phyloP scores from a whole-genome alignment of 2,888 invertebrate genomes.

The Aproaerema taeniolella region DNA sequence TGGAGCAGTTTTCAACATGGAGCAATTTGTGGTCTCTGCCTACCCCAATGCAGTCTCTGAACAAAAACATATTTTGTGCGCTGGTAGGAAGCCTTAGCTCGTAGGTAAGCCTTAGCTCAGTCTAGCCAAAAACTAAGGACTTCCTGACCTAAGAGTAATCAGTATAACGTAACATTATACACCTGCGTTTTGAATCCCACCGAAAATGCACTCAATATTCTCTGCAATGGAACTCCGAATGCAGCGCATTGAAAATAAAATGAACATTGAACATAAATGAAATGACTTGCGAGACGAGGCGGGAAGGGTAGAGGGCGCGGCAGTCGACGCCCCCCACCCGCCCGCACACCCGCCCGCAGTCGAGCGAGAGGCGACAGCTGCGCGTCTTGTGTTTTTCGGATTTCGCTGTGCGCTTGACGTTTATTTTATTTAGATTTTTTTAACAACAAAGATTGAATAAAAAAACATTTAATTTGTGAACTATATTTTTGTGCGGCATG shows the following conservation, averaged over 20 bases:
- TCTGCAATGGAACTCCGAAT: constrained; percentile 26
- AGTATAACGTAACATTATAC: constrained; percentile 18
- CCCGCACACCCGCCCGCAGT: constrained; percentile 50
- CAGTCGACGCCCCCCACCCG: constrained; percentile 26
- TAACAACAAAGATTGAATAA: constrained; percentile 44
- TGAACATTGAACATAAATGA: constrained; percentile 58
- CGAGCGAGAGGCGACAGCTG: constrained; percentile 71
- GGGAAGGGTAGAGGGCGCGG: constrained; percentile 59
- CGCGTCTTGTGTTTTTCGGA: constrained; percentile 74
- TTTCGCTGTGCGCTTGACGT: constrained; percentile 68
- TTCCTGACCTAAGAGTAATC: too few relatives aligned
- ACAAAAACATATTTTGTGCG: too few relatives aligned
- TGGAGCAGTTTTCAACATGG: too few relatives aligned
- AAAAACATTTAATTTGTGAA: constrained; percentile 43
- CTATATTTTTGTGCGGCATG: constrained; percentile 15
- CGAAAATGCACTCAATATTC: constrained; percentile 27
- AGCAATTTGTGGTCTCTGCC: too few relatives aligned
- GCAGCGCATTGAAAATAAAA: constrained; percentile 46
- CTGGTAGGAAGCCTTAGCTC: too few relatives aligned
- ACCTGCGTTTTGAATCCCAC: constrained; percentile 15
- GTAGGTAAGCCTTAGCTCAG: too few relatives aligned
- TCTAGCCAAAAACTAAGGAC: too few relatives aligned
- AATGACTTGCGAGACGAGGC: constrained; percentile 62
- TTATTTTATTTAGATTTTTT: constrained; percentile 49
- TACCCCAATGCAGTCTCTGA: too few relatives aligned